A percentile compares a stretch with the other conserved stretches of the same genome.
Evolutionary conservation across 2,888 invertebrate genomes (phyloP).

Genomic region (Tetranychus truncatus): DNA sequence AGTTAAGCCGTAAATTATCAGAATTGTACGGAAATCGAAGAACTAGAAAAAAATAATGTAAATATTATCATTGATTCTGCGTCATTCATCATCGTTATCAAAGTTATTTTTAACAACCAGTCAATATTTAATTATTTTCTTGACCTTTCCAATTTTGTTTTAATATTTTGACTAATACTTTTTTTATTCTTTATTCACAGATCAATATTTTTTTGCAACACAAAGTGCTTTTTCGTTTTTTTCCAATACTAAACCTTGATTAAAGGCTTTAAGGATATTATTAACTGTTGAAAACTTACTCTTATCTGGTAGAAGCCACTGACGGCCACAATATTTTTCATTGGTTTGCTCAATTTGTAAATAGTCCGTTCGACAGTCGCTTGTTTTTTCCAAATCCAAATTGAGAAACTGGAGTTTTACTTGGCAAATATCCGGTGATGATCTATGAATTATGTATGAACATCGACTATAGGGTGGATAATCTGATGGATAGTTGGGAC

Average conservation of each 20-base stretch:
- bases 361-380: constrained; percentile 26
- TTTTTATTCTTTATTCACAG: no score
- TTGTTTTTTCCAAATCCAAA: constrained; percentile 26
- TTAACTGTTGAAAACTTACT: constrained; percentile 17
- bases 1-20: constrained; percentile 25
- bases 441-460: constrained; percentile 22
- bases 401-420: constrained; percentile 27
- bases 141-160: background rate
- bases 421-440: constrained; percentile 25
- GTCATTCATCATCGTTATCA: background rate
- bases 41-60: constrained; percentile 15
- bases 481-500: constrained; percentile 25
- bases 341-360: constrained; percentile 24
- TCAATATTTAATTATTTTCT: background rate
- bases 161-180: background rate
- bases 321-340: constrained; percentile 23
- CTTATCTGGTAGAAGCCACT: constrained; percentile 18
- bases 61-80: background rate
- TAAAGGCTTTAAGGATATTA: background rate
- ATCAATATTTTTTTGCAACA: no score
- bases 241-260: background rate
- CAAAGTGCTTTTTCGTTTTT: background rate
- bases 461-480: constrained; percentile 24
- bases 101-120: background rate
- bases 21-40: constrained; percentile 24